Evolutionary conservation across 2,113 vertebrate genomes (phyloP).

Genomic region (Colossoma macropomum): DNA sequence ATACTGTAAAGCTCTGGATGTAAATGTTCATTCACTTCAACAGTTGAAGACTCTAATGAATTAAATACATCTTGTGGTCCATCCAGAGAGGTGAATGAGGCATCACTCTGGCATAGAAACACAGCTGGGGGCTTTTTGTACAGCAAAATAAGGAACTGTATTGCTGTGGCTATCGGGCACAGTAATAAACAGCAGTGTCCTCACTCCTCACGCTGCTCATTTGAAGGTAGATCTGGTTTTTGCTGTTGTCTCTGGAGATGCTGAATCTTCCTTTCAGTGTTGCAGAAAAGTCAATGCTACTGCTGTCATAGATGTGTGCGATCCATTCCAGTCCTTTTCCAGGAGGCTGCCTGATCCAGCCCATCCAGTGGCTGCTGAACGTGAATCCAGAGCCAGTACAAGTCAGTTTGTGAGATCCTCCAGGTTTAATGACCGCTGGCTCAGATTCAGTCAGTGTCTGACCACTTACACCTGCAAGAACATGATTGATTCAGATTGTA

Average conservation of each 20-base stretch:
- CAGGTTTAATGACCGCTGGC: not conserved
- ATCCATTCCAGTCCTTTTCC: slow-evolving; percentile 21
- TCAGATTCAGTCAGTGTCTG: slow-evolving; percentile 20
- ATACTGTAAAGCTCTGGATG: too few relatives aligned
- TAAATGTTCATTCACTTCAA: too few relatives aligned
- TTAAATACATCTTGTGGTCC: too few relatives aligned
- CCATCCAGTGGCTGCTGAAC: not conserved
- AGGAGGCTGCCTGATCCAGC: slow-evolving; percentile 33
- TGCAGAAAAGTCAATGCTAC: not conserved
- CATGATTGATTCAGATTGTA: not conserved
- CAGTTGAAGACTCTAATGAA: too few relatives aligned
- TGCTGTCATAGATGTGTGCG: not conserved
- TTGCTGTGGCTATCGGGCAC: slow-evolving; percentile 10
- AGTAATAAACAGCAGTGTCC: slow-evolving; percentile 44
- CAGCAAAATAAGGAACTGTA: not conserved
- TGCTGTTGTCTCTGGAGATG: slow-evolving; percentile 10
- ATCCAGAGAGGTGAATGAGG: too few relatives aligned
- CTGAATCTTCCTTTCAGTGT: slow-evolving; percentile 23
- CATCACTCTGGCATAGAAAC: too few relatives aligned
- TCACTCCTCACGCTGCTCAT: slow-evolving; percentile 17
- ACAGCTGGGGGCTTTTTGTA: not conserved
- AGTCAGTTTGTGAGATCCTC: slow-evolving; percentile 19
- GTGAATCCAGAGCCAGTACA: slow-evolving; percentile 29
- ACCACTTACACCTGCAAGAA: not conserved
- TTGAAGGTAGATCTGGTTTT: slow-evolving; percentile 12